Base-by-base conservation (phyloP, 2,888 invertebrate genomes). In the Melanophora roralis region DNA sequence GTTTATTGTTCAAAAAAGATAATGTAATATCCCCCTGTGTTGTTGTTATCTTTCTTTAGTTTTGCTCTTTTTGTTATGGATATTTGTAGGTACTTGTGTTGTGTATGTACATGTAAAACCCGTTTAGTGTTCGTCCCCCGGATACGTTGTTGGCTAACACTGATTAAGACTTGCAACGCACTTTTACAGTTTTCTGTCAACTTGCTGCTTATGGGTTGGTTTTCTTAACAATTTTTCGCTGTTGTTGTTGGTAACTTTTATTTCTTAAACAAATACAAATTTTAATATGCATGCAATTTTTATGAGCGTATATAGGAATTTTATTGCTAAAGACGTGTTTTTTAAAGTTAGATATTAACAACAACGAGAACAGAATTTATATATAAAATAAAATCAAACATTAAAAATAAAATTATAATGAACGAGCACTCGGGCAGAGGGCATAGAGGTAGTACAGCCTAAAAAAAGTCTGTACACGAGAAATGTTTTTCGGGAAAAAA, bases 271-370 rank as follows among this genome's bases (percentile, higher is more conserved):
- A 89, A 88, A 88, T 86, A 87, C 86, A 88, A 86, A 88, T 89
- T 88, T 89, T 89, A 89, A 89, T 89, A 89, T 89, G 86, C 89
- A 84, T 86, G 87, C 88, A 88, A 88, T 88, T 89, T 89, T 89
- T 89, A 89, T 88, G 89, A 88, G 88, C 88, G 87, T 89, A 87
- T 86, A 88, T 86, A 86, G 87, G 86, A 88, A 88, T 89, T 89
- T 89, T 89, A 89, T 89, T 89, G 89, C 89, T 83, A 85, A 88
- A 86, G 88, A 88, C 81, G 85, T 84, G 73, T 78, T 64, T 80
- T 69, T 76, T 76, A 64, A 80, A 76, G 38, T 80, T 72, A 76
- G 76, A 76, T 72, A 68, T 76, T 43, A 64, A 68, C 57, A 8
- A 49, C 38, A 9, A 69, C 57, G 57, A 64, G 4, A 27, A 27